Percentiles rank a stretch among this genome's conserved stretches.
phyloP scores from a whole-genome alignment of 2,113 vertebrate species.

The Apeltes quadracus region DNA sequence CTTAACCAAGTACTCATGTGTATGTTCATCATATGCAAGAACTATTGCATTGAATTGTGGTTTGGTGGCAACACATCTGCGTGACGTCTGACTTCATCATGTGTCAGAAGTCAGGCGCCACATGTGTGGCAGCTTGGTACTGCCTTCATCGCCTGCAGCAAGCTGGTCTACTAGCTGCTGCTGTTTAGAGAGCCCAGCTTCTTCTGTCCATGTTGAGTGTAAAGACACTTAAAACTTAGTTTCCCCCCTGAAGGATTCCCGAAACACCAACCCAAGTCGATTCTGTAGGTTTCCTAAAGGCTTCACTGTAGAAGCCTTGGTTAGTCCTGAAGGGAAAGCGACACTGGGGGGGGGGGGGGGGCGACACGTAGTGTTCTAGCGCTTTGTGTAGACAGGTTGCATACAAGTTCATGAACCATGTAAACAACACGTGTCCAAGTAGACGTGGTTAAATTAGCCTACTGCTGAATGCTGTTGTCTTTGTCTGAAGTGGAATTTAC shows the following conservation, averaged over 20 bases:
- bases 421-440: not conserved
- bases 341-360: no score
- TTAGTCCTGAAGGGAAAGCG: not conserved
- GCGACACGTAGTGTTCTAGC: not conserved
- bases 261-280: no score
- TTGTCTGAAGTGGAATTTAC: not conserved
- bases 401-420: not conserved
- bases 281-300: not conserved
- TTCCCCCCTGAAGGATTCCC: no score
- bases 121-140: no score
- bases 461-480: not conserved
- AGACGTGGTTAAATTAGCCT: not conserved
- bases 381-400: not conserved
- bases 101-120: no score
- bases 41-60: no score
- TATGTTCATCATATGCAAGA: no score
- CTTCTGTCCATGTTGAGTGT: not conserved
- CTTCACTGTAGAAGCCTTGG: not conserved
- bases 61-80: no score
- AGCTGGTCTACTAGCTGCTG: not conserved
- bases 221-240: not conserved
- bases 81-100: no score
- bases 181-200: not conserved
- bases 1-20: no score
- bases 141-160: not conserved